Conservation (phyloP, 1,140 invertebrate species). For the Aphelenchoides avenae region DNA sequence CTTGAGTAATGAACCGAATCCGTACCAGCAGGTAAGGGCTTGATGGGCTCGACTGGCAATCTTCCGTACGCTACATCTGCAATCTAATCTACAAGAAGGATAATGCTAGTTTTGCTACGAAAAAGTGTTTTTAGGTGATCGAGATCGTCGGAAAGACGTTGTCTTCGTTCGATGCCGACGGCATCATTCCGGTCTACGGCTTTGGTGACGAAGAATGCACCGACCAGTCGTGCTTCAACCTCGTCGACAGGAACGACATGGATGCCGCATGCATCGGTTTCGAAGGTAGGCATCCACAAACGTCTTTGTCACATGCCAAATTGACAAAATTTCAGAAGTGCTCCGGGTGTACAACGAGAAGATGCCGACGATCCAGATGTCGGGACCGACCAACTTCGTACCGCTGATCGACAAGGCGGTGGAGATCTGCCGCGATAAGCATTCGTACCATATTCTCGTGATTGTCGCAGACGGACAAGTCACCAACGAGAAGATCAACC, state of each 20-base stretch:
- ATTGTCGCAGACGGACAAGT: conserved; percentile 58
- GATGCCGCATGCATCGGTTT: conserved; percentile 54
- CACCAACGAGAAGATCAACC: conserved; percentile 62
- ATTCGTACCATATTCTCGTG: conserved; percentile 59
- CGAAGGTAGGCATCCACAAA: conserved; percentile 41
- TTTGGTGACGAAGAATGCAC: conserved; percentile 62
- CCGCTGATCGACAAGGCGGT: conserved; percentile 63
- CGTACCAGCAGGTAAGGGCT: conserved; percentile 59
- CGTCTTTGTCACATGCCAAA: neutral
- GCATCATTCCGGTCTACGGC: conserved; percentile 63
- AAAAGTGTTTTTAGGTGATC: conserved; percentile 60
- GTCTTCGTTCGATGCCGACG: conserved; percentile 63
- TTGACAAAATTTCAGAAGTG: conserved; percentile 48
- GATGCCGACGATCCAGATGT: conserved; percentile 59
- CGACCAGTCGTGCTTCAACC: conserved; percentile 61
- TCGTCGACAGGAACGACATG: conserved; percentile 51
- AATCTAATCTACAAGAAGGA: too few species aligned
- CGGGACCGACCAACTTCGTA: conserved; percentile 62
- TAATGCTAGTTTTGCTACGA: too few species aligned
- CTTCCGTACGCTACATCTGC: too few species aligned
- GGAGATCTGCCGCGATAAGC: conserved; percentile 61
- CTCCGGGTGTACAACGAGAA: conserved; percentile 56
- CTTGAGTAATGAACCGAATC: conserved; percentile 52
- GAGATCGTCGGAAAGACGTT: conserved; percentile 63
- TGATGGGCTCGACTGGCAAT: neutral